A percentile compares a stretch with the other conserved stretches of the same genome.
phyloP scores from a whole-genome alignment of 2,797 vertebrate species.

The Synaphobranchus kaupii region DNA sequence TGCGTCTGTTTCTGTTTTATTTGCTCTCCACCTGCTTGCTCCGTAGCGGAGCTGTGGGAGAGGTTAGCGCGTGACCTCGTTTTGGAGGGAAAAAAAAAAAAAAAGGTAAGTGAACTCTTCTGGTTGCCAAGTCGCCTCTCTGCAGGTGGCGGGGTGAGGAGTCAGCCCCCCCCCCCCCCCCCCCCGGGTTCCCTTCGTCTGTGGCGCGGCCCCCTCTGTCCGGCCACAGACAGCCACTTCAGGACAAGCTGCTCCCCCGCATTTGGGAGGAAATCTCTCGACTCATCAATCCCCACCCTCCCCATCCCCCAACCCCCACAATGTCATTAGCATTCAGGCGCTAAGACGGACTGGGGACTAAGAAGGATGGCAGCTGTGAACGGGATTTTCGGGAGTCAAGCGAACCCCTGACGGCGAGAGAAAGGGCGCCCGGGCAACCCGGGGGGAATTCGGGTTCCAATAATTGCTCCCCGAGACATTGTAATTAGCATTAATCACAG shows the following conservation, averaged over 20 bases:
- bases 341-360: constrained; percentile 13
- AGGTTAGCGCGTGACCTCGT: constrained; percentile 41
- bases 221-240: background rate
- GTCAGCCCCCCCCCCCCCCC: background rate
- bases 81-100: constrained; percentile 38
- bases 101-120: constrained; percentile 35
- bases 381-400: constrained; percentile 8
- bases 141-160: constrained; percentile 19
- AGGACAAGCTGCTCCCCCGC: background rate
- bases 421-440: constrained; percentile 23
- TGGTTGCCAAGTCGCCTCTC: constrained; percentile 8
- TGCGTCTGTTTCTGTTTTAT: constrained; percentile 14
- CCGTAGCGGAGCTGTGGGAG: constrained; percentile 40
- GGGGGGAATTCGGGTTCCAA: constrained; percentile 14
- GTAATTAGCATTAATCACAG: constrained; percentile 40
- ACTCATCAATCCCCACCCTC: background rate
- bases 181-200: constrained; percentile 11
- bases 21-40: constrained; percentile 29
- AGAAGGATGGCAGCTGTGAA: constrained; percentile 26
- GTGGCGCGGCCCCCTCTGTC: background rate
- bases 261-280: background rate
- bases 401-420: constrained; percentile 27
- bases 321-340: constrained; percentile 32
- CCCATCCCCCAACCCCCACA: too few species aligned
- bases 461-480: constrained; percentile 15